These are phyloP conservation scores for Trichomalopsis sarcophagae DNA, from an alignment of 1,140 invertebrate species.

Conservation along the genomic window DNA sequence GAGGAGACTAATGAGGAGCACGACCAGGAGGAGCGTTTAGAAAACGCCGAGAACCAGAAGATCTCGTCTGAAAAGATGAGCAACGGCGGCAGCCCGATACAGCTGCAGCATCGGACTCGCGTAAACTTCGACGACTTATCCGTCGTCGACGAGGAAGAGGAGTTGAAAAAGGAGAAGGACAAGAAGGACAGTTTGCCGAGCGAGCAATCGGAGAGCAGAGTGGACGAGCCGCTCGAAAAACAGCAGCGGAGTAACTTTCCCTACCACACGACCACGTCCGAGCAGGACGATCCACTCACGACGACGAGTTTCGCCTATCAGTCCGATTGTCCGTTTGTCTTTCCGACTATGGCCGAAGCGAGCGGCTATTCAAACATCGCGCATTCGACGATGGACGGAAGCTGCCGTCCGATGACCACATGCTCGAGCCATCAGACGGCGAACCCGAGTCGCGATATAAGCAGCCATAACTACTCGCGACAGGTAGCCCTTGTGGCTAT, in stretches of 20 bases:
- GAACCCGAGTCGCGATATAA: background rate
- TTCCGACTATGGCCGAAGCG: constrained; percentile 49
- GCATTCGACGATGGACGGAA: background rate
- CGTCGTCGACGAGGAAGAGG: constrained; percentile 83
- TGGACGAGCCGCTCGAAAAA: background rate
- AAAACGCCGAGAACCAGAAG: constrained; percentile 70
- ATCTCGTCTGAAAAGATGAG: constrained; percentile 66
- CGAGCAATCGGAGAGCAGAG: background rate
- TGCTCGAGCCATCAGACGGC: constrained; percentile 26
- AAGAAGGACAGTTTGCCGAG: constrained; percentile 34
- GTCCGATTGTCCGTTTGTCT: constrained; percentile 64
- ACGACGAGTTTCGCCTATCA: constrained; percentile 54
- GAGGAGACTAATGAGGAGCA: constrained; percentile 59
- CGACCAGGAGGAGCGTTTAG: constrained; percentile 64
- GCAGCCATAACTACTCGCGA: background rate
- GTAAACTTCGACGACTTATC: constrained; percentile 85
- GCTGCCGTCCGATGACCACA: constrained; percentile 51
- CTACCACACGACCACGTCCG: background rate
- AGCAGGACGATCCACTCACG: background rate
- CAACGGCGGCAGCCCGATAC: constrained; percentile 36
- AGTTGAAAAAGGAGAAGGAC: constrained; percentile 65
- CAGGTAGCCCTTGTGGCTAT: background rate
- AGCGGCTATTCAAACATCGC: constrained; percentile 13
- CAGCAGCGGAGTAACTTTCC: constrained; percentile 2
- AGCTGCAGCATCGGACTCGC: constrained; percentile 67